Conservation (phyloP, 2,888 invertebrate genomes). For the Ectemnius lituratus region DNA sequence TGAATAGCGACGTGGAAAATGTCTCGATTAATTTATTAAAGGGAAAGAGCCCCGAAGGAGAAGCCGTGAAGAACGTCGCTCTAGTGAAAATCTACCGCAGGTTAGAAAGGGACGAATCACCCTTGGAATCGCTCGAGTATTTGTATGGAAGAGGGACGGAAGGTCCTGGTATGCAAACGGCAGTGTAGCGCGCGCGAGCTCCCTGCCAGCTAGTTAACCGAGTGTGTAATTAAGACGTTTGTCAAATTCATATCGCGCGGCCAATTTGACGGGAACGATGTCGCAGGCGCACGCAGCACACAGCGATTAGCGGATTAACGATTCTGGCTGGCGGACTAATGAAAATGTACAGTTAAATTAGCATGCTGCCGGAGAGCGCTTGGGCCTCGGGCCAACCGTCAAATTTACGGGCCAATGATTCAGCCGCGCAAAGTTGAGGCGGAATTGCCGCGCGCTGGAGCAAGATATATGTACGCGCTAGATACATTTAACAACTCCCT, state of each 20-base stretch:
- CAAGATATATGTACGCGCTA: neutral
- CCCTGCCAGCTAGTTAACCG: no score
- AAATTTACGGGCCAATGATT: constrained; percentile 53
- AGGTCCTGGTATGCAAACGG: no score
- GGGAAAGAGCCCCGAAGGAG: neutral
- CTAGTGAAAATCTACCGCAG: no score
- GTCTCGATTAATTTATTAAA: constrained; percentile 4
- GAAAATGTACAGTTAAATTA: constrained; percentile 53
- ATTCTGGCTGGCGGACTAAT: constrained; percentile 33
- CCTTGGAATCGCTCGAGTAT: no score
- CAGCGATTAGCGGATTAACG: constrained; percentile 50
- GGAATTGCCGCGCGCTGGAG: constrained; percentile 4
- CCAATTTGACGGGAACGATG: constrained; percentile 24
- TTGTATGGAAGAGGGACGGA: no score
- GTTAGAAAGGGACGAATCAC: no score
- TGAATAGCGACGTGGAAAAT: neutral
- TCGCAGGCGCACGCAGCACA: neutral
- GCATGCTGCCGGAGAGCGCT: constrained; percentile 33
- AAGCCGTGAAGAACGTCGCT: neutral
- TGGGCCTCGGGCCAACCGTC: constrained; percentile 50
- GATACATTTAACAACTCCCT: constrained; percentile 10
- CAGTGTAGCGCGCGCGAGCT: no score
- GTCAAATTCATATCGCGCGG: constrained; percentile 11
- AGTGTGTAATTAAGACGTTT: no score
- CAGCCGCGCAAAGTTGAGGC: constrained; percentile 19